These are phyloP conservation scores for Ophioninae sp. DNA, from an alignment of 2,888 invertebrate genomes.

Conservation along the genomic window DNA sequence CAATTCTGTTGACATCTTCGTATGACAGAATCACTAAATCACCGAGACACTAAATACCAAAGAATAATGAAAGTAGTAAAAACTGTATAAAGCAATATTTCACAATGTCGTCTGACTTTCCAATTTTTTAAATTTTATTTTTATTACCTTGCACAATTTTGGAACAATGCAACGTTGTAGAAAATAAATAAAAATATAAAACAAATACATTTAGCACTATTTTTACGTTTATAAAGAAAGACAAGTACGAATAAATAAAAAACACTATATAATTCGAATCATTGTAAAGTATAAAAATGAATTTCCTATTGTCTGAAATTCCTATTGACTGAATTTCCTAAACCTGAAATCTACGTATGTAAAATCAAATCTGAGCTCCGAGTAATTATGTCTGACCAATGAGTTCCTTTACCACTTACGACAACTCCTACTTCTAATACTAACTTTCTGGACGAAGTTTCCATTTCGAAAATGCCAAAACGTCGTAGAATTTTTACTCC, in stretches of 20 bases:
- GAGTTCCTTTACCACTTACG: constrained; percentile 10
- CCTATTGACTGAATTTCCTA: too few species aligned
- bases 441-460: neutral
- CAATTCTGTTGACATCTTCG: constrained; percentile 2
- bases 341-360: neutral
- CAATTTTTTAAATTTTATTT: constrained; percentile 54
- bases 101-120: constrained; percentile 26
- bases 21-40: constrained; percentile 7
- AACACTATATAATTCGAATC: neutral
- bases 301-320: neutral
- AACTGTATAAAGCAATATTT: constrained; percentile 38
- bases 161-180: neutral
- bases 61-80: constrained; percentile 8
- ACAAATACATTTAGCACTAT: neutral
- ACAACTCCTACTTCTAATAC: neutral
- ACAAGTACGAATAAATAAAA: too few species aligned
- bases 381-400: constrained; percentile 30
- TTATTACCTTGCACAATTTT: constrained; percentile 56
- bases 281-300: neutral
- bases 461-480: neutral
- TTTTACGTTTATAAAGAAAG: too few species aligned
- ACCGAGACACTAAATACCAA: neutral
- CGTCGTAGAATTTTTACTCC: neutral
- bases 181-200: neutral
- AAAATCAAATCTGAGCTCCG: neutral